Conservation (phyloP, 1,140 invertebrate genomes). For the Oryzaephilus surinamensis region DNA sequence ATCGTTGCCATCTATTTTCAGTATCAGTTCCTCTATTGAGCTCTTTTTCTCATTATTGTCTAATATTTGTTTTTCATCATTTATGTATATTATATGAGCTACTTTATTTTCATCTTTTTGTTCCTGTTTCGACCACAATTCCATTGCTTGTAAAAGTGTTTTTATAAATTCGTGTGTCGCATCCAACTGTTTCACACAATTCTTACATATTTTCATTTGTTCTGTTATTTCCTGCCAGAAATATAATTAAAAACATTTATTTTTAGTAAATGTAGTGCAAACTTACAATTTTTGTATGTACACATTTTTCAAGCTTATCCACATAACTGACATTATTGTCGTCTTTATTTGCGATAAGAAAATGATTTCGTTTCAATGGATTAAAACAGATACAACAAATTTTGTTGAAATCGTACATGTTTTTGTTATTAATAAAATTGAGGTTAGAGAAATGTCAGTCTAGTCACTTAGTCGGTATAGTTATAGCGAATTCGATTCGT, state of each 20-base stretch:
- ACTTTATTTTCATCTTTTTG: too few species aligned
- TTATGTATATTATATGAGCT: too few species aligned
- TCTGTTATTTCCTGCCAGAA: slow-evolving; percentile 6
- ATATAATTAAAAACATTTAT: background rate
- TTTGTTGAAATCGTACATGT: slow-evolving; percentile 1
- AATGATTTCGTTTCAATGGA: background rate
- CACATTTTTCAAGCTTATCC: slow-evolving; percentile 5
- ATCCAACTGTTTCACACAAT: slow-evolving; percentile 3
- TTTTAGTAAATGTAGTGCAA: background rate
- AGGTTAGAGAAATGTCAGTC: too few species aligned
- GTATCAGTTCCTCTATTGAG: too few species aligned
- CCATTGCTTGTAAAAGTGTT: slow-evolving; percentile 2
- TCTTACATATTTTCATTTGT: slow-evolving; percentile 3
- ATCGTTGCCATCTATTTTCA: too few species aligned
- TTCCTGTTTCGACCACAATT: background rate
- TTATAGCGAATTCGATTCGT: slow-evolving; percentile 7
- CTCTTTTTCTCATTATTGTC: background rate
- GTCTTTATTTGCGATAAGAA: background rate
- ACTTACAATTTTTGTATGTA: slow-evolving; percentile 5
- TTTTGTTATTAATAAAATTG: too few species aligned
- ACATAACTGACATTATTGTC: slow-evolving; percentile 1
- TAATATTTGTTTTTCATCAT: too few species aligned
- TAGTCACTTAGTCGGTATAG: too few species aligned
- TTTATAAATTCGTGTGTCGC: slow-evolving; percentile 4
- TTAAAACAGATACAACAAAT: slow-evolving; percentile 5